A percentile compares a stretch with the other conserved stretches of the same genome.
Conservation (phyloP, 2,113 vertebrate genomes). For the Columba janthina region DNA sequence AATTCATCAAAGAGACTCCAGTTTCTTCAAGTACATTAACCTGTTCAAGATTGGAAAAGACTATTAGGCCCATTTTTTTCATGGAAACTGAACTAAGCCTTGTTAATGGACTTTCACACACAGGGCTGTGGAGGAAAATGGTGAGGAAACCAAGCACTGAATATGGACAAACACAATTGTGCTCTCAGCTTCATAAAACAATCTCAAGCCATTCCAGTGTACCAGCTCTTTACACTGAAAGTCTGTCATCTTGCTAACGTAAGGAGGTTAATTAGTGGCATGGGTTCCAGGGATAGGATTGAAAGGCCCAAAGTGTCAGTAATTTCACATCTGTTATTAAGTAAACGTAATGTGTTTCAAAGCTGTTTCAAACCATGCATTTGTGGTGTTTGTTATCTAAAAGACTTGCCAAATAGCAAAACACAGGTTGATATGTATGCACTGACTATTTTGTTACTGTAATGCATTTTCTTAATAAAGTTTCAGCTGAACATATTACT, state of each 20-base stretch:
- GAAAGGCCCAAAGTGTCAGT: not conserved
- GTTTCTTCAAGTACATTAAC: not conserved
- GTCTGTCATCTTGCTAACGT: not conserved
- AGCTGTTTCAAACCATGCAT: not conserved
- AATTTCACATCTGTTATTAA: not conserved
- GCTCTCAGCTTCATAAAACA: not conserved
- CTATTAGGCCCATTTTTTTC: not conserved
- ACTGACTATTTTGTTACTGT: not conserved
- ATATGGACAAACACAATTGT: not conserved
- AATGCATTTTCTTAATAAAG: not conserved
- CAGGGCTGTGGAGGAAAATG: not conserved
- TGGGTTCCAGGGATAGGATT: not conserved
- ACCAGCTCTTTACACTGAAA: not conserved
- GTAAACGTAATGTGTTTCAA: not conserved
- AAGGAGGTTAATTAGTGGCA: not conserved
- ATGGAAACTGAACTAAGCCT: not conserved
- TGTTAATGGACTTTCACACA: not conserved
- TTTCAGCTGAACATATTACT: not conserved
- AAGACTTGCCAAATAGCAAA: not conserved
- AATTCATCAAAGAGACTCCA: not conserved
- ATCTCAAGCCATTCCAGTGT: not conserved
- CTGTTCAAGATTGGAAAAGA: not conserved
- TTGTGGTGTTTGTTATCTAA: not conserved
- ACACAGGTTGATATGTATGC: not conserved
- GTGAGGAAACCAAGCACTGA: not conserved